Evolutionary conservation across 1,140 invertebrate species (phyloP), one percentile per base, ranked within the genome.

Genomic region (Hylaeus anthracinus): DNA sequence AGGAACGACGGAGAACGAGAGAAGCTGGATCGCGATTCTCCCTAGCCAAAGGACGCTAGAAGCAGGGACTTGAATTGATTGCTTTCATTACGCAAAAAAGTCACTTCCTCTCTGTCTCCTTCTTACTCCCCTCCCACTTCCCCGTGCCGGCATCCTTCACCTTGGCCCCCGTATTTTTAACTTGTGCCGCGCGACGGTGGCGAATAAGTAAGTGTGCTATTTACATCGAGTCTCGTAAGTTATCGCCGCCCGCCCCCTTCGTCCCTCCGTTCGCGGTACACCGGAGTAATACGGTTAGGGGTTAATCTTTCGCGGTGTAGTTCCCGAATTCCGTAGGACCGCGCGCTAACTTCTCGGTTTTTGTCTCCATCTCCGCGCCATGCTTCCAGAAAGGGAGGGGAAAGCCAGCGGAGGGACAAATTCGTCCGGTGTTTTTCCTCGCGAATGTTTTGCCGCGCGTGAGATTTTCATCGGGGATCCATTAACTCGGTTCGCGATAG

Each of bases 41-140:
- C 79, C 85, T 84, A 63, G 63, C 72, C 75, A 73, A 72, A 76
- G 83, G 61, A 85, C 83, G 88, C 88, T 88, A 87, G 89, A 88
- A 88, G 84, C 87, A 83, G 88, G 86, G 91, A 90, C 90, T 92
- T 90, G 90, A 93, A 93, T 93, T 93, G 92, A 93, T 93, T 93
- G 91, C 92, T 93, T 93, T 93, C 92, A 93, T 93, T 93, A 93
- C 90, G 90, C 87, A 92, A 93, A 92, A 93, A 93, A 90, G 81
- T 89, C 87, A 81, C 87, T 72, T 81, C 81, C 73, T 74, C 73
- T 73, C 70, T 66, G 72, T 83, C 72, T 60, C 71, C 55, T 56
- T 76, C 75, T 79, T 61, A 79, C 70, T 60, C 48, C 56, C 56
- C 51, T 71, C n/a, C n/a, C 55, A 58, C 43, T 55, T 70, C 45